Conservation (phyloP, 92 coral and sea anemone genomes). For the Desmophyllum pertusum region DNA sequence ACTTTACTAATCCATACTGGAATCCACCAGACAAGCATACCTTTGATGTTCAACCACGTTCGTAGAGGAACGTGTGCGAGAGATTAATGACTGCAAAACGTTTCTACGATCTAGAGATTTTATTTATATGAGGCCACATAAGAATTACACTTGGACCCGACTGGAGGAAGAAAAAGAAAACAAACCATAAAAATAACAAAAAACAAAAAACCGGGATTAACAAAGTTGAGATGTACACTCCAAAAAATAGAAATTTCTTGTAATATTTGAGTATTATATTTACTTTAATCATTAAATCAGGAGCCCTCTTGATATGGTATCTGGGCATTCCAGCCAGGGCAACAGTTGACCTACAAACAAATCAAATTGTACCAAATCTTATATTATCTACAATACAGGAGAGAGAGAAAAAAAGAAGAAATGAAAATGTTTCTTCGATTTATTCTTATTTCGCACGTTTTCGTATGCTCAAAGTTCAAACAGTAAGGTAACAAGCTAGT, state of each 20-base stretch:
- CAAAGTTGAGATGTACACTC: constrained; percentile 44
- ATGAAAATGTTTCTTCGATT: constrained; percentile 43
- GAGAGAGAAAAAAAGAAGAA: background rate
- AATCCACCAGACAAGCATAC: constrained; percentile 88
- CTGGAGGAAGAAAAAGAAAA: constrained; percentile 23
- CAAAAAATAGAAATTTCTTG: constrained; percentile 57
- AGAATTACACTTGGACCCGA: constrained; percentile 47
- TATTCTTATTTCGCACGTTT: constrained; percentile 64
- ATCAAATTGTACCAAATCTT: constrained; percentile 74
- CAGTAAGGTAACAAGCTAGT: constrained; percentile 27
- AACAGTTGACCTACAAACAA: constrained; percentile 58
- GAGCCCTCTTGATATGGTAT: constrained; percentile 34
- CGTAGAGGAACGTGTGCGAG: constrained; percentile 55
- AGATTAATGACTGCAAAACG: constrained; percentile 44
- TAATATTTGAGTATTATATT: constrained; percentile 74
- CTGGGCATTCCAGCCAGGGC: constrained; percentile 32
- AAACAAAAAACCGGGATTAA: constrained; percentile 25
- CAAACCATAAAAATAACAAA: constrained; percentile 26
- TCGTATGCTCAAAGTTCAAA: constrained; percentile 41
- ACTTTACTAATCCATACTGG: constrained; percentile 90
- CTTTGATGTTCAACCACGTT: constrained; percentile 84
- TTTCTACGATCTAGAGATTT: constrained; percentile 52
- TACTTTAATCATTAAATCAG: constrained; percentile 77
- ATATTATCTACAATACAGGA: constrained; percentile 59
- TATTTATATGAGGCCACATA: constrained; percentile 70